A percentile compares a stretch with the other conserved stretches of the same genome.
Conservation (phyloP, 2,113 vertebrate species). For the Neolamprologus brichardi region DNA sequence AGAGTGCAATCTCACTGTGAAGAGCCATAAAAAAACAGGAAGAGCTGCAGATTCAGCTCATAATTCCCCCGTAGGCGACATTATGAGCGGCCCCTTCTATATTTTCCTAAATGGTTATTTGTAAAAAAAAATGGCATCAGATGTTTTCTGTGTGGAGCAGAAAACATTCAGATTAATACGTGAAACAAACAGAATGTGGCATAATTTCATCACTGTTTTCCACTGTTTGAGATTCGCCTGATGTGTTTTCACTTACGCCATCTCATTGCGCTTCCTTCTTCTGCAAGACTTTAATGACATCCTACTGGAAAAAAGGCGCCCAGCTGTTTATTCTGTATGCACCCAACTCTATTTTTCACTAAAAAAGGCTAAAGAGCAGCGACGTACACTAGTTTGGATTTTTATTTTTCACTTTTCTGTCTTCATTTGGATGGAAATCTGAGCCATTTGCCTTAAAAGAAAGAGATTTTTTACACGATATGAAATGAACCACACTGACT, state of each 20-base stretch:
- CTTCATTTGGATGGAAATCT: background rate
- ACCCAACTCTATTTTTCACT: background rate
- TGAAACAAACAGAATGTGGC: background rate
- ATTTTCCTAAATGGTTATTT: background rate
- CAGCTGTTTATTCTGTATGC: background rate
- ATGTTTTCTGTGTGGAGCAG: background rate
- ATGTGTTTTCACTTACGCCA: background rate
- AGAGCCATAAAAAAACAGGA: background rate
- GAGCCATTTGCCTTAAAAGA: background rate
- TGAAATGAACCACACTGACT: background rate
- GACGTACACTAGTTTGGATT: background rate
- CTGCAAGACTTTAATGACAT: background rate
- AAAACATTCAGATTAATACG: background rate
- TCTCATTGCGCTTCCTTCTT: background rate
- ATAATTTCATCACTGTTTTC: background rate
- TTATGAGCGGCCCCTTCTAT: background rate
- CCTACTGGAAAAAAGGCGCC: background rate
- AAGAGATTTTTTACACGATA: background rate
- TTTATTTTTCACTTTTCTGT: background rate
- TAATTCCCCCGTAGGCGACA: background rate
- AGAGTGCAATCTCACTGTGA: background rate
- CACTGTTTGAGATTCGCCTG: background rate
- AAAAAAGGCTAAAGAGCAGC: background rate
- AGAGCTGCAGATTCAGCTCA: background rate
- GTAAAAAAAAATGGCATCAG: background rate